phyloP scores from a whole-genome alignment of 2,888 invertebrate species.

The Drosophila recens region DNA sequence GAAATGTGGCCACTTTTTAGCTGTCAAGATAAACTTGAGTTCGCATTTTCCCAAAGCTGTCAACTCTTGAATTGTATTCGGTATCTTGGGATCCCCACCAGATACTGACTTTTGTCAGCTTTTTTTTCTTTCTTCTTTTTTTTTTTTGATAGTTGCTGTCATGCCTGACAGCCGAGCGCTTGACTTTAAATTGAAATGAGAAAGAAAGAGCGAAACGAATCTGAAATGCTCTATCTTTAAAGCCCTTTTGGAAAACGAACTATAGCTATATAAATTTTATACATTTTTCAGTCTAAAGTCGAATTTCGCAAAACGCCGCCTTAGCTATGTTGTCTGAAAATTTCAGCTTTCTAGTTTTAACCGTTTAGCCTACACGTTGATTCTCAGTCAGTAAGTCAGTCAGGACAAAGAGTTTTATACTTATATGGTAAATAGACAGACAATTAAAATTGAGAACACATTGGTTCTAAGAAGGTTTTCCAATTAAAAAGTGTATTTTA shows the following conservation, averaged over 20 bases:
- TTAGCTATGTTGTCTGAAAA: no score
- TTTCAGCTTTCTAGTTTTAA: no score
- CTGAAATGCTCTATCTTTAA: slow-evolving; percentile 33
- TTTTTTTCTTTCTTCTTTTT: slow-evolving; percentile 32
- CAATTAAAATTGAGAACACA: no score
- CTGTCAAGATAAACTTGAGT: slow-evolving; percentile 59
- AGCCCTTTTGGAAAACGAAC: no score
- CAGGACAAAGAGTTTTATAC: no score
- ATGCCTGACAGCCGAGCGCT: slow-evolving; percentile 68
- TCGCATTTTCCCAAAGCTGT: slow-evolving; percentile 77
- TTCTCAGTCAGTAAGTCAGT: no score
- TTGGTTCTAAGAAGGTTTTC: no score
- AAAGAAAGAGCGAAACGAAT: slow-evolving; percentile 15
- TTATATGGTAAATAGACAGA: no score
- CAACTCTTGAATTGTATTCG: slow-evolving; percentile 66
- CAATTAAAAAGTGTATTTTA: no score
- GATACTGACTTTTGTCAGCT: slow-evolving; percentile 67
- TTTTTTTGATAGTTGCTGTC: slow-evolving; percentile 69
- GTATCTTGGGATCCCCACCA: slow-evolving; percentile 29
- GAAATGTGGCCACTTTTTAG: slow-evolving; percentile 81
- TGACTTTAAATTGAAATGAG: slow-evolving; percentile 65
- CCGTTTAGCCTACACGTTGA: no score
- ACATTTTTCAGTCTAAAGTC: not conserved
- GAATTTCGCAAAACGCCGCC: no score
- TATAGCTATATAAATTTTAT: not conserved